Evolutionary conservation across 2,113 vertebrate genomes (phyloP).

Genomic region (Oryzias javanicus): DNA sequence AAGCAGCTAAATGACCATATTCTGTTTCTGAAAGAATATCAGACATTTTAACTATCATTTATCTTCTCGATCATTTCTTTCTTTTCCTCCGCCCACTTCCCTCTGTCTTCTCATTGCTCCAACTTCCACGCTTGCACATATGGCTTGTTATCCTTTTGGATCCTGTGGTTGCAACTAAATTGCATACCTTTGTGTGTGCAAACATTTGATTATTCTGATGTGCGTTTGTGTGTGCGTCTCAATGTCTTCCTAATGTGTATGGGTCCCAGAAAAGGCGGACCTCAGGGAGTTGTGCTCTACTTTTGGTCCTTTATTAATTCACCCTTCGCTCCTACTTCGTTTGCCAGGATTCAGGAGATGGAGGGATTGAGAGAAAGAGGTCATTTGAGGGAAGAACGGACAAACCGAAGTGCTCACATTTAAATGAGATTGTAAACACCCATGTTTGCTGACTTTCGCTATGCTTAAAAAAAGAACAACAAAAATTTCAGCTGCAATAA

Average conservation of each 20-base stretch:
- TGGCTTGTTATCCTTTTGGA: slow-evolving; percentile 11
- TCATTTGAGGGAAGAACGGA: slow-evolving; percentile 12
- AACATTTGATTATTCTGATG: slow-evolving; percentile 30
- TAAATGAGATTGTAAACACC: slow-evolving; percentile 11
- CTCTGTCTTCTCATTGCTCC: slow-evolving; percentile 1
- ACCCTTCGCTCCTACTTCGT: slow-evolving; percentile 61
- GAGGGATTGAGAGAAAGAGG: slow-evolving; percentile 27
- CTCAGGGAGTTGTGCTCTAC: slow-evolving; percentile 78
- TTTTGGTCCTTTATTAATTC: slow-evolving; percentile 78
- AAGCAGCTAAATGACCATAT: slow-evolving; percentile 24
- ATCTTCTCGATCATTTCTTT: slow-evolving; percentile 2
- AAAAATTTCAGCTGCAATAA: not conserved
- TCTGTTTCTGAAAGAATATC: slow-evolving; percentile 3
- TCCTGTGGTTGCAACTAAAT: slow-evolving; percentile 25
- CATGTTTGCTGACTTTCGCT: too few relatives aligned
- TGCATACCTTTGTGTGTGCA: slow-evolving; percentile 14
- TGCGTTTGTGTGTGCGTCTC: slow-evolving; percentile 24
- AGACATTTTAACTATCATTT: slow-evolving; percentile 13
- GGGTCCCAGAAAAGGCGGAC: slow-evolving; percentile 75
- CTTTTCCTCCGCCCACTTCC: not conserved
- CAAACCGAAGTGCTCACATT: slow-evolving; percentile 29
- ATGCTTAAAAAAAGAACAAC: slow-evolving; percentile 2
- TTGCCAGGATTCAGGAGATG: slow-evolving; percentile 44
- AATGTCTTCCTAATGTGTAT: slow-evolving; percentile 48
- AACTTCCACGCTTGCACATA: slow-evolving; percentile 14